phyloP scores from a whole-genome alignment of 1,140 invertebrate species.

The Melipona quadrifasciata region DNA sequence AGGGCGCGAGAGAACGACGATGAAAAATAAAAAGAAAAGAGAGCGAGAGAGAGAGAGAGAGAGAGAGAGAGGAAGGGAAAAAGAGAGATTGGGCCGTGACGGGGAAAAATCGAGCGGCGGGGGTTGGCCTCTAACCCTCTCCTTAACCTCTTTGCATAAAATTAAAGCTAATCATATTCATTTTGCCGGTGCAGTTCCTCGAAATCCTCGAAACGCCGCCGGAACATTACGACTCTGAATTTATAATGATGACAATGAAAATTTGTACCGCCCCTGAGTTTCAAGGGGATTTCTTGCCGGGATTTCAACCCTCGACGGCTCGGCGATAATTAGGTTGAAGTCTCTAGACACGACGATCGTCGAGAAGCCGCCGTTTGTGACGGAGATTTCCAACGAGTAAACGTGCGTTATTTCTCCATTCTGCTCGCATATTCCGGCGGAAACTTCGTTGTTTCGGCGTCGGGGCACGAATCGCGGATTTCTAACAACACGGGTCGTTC shows the following conservation, averaged over 20 bases:
- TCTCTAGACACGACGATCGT: neutral
- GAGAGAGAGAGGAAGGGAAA: no score
- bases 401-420: neutral
- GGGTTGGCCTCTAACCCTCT: constrained; percentile 8
- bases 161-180: constrained; percentile 54
- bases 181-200: constrained; percentile 28
- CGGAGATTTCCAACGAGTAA: constrained; percentile 2
- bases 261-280: constrained; percentile 38
- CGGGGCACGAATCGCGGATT: neutral
- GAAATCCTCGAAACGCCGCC: constrained; percentile 38
- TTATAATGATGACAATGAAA: constrained; percentile 50
- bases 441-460: neutral
- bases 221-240: constrained; percentile 32
- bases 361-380: neutral
- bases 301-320: neutral
- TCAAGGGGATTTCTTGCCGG: constrained; percentile 11
- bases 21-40: no score
- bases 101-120: neutral
- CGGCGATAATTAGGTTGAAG: constrained; percentile 34
- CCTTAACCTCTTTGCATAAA: constrained; percentile 54
- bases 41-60: no score
- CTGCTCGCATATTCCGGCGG: neutral
- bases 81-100: neutral
- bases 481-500: neutral
- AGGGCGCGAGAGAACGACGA: no score